phyloP scores from a whole-genome alignment of 53 echinoderm and acorn worm species.

The Mesocentrotus franciscanus region DNA sequence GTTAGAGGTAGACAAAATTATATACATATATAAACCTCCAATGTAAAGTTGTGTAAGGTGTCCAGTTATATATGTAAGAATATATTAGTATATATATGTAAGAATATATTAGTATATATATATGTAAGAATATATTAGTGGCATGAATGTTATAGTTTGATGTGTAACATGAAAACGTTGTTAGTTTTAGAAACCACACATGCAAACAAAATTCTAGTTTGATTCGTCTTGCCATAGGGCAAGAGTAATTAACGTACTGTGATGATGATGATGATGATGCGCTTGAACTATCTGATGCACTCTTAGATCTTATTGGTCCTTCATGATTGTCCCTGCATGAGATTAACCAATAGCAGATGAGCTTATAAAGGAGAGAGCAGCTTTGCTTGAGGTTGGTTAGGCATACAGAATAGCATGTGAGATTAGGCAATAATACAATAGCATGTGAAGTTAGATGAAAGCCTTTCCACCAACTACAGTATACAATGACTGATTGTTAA shows the following conservation, averaged over 20 bases:
- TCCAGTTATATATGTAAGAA: neutral
- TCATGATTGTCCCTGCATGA: constrained; percentile 68
- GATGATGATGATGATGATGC: constrained; percentile 70
- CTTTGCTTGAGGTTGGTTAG: constrained; percentile 21
- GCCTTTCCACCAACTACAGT: neutral
- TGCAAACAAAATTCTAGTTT: constrained; percentile 38
- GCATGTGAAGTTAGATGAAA: constrained; percentile 20
- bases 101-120: neutral
- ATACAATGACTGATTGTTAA: neutral
- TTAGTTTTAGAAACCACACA: constrained; percentile 26
- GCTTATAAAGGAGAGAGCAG: constrained; percentile 39
- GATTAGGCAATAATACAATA: constrained; percentile 1
- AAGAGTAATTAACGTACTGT: constrained; percentile 56
- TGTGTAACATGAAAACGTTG: constrained; percentile 14
- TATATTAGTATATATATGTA: too few relatives aligned
- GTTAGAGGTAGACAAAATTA: neutral
- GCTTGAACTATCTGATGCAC: constrained; percentile 63
- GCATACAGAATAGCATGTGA: constrained; percentile 38
- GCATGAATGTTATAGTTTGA: neutral
- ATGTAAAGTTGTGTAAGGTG: neutral
- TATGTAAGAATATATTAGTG: neutral
- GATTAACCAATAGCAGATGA: constrained; percentile 66
- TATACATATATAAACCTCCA: neutral
- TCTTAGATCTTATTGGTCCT: constrained; percentile 67
- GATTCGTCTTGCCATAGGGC: neutral